Conservation (phyloP, 2,888 invertebrate species). For the Ochropleura leucogaster region DNA sequence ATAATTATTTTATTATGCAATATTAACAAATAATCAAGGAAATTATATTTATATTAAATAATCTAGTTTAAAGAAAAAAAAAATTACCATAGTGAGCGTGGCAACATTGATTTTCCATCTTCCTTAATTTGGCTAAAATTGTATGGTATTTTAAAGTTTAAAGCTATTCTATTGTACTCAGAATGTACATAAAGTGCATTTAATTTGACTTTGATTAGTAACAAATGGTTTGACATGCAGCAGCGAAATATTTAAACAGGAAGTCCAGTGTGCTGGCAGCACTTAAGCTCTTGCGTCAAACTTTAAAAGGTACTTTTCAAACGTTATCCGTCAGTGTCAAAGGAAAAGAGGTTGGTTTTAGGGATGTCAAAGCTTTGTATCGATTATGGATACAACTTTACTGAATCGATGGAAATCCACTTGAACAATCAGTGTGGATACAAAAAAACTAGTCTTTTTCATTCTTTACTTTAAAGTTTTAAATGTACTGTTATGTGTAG, state of each 20-base stretch:
- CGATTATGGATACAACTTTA: neutral
- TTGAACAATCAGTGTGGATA: too few relatives aligned
- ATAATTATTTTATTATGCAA: accelerated
- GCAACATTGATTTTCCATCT: conserved; percentile 6
- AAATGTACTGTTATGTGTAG: neutral
- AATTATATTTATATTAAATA: neutral
- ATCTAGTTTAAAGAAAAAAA: neutral
- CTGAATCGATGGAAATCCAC: too few relatives aligned
- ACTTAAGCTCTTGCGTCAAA: neutral
- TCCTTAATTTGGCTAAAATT: too few relatives aligned
- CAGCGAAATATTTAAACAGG: neutral
- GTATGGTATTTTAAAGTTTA: neutral
- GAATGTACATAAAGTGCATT: neutral
- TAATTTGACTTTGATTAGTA: neutral
- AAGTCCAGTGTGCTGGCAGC: conserved; percentile 4
- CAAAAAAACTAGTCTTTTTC: neutral
- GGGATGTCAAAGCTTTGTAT: neutral
- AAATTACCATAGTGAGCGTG: neutral
- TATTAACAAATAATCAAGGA: neutral
- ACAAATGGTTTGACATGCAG: too few relatives aligned
- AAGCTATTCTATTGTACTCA: too few relatives aligned
- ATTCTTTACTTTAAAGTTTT: neutral
- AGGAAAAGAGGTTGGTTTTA: neutral
- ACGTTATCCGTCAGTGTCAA: neutral
- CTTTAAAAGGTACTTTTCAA: neutral